phyloP scores from a whole-genome alignment of 2,113 vertebrate species.

The Protomyctophum bolini region DNA sequence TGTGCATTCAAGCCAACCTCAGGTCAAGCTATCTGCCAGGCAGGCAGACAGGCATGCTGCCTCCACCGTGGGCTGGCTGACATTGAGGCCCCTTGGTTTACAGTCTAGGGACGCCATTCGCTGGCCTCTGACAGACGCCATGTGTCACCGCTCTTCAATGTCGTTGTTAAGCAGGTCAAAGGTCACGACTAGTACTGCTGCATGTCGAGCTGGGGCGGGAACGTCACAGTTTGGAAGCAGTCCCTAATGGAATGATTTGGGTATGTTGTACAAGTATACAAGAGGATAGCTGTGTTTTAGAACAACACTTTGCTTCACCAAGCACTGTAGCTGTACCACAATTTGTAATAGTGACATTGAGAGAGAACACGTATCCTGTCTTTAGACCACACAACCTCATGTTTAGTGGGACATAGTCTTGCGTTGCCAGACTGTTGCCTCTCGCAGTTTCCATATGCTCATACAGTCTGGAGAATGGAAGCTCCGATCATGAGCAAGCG shows the following conservation, averaged over 20 bases:
- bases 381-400: too few relatives aligned
- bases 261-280: neutral
- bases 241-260: conserved; percentile 19
- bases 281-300: too few relatives aligned
- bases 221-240: conserved; percentile 13
- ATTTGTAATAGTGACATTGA: too few relatives aligned
- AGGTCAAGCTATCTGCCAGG: conserved; percentile 44
- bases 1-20: conserved; percentile 23
- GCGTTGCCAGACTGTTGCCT: too few relatives aligned
- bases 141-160: conserved; percentile 34
- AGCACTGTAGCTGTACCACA: too few relatives aligned
- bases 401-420: too few relatives aligned
- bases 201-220: neutral
- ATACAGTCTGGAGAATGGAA: too few relatives aligned
- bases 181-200: conserved; percentile 26
- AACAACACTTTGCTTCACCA: too few relatives aligned
- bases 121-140: conserved; percentile 37
- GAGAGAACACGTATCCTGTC: too few relatives aligned
- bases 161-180: conserved; percentile 33
- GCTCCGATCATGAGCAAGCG: too few relatives aligned
- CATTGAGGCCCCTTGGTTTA: conserved; percentile 14
- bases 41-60: neutral
- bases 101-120: conserved; percentile 7
- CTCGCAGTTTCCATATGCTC: too few relatives aligned
- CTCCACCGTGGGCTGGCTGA: neutral